These are phyloP conservation scores for Leptarthrus brevirostris DNA, from an alignment of 2,888 invertebrate genomes.

Conservation along the genomic window DNA sequence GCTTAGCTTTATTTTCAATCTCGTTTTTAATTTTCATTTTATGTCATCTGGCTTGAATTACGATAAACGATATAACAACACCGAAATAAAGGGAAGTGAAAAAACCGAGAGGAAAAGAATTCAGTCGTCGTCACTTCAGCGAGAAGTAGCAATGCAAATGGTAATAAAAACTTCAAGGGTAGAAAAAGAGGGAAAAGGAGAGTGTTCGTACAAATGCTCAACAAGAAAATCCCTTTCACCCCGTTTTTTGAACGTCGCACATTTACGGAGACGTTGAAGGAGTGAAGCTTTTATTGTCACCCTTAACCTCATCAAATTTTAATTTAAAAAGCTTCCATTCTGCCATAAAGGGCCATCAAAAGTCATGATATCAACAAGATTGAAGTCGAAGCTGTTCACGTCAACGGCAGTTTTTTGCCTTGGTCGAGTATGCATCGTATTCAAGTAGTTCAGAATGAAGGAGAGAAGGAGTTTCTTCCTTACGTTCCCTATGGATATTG, in stretches of 20 bases:
- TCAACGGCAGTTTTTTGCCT: neutral
- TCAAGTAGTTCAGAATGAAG: neutral
- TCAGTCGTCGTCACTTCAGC: constrained; percentile 13
- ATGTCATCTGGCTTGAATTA: constrained; percentile 35
- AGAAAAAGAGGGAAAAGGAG: neutral
- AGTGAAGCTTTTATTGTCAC: constrained; percentile 46
- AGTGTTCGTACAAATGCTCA: constrained; percentile 33
- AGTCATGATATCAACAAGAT: constrained; percentile 46
- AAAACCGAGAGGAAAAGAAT: neutral
- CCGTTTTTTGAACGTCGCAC: constrained; percentile 32
- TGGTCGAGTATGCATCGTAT: constrained; percentile 14
- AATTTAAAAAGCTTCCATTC: constrained; percentile 47
- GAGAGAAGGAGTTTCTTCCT: neutral
- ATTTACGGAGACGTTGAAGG: constrained; percentile 23
- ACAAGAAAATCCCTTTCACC: constrained; percentile 43
- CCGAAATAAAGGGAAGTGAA: neutral
- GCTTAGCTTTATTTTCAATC: constrained; percentile 41
- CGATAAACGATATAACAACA: constrained; percentile 39
- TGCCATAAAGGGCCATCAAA: constrained; percentile 43
- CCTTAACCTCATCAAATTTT: constrained; percentile 47
- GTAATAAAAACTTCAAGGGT: constrained; percentile 28
- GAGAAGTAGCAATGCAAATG: constrained; percentile 37
- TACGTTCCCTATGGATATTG: constrained; percentile 7
- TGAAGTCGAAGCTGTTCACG: constrained; percentile 30
- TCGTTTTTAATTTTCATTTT: constrained; percentile 41